Evolutionary conservation across 2,888 invertebrate genomes (phyloP).

Genomic region (Coenonympha glycerion): DNA sequence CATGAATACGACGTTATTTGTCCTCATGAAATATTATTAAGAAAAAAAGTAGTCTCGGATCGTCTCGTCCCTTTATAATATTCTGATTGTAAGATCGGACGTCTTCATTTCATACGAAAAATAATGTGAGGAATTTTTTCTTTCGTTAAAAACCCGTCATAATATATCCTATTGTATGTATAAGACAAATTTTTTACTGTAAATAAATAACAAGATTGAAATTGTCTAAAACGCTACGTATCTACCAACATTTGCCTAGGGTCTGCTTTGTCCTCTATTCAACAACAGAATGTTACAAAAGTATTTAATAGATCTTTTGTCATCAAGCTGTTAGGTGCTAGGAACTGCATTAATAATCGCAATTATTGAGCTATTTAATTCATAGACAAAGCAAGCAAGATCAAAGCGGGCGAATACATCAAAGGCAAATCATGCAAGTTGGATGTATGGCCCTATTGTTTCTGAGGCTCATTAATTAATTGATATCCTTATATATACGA

Average conservation of each 20-base stretch:
- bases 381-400: not conserved
- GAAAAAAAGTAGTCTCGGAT: too few relatives aligned
- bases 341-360: not conserved
- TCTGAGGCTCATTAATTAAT: too few relatives aligned
- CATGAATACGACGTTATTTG: not conserved
- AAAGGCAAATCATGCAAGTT: slow-evolving; percentile 15
- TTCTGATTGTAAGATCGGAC: not conserved
- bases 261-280: too few relatives aligned
- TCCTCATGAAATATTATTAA: not conserved
- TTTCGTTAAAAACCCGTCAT: not conserved
- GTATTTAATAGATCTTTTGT: too few relatives aligned
- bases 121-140: not conserved
- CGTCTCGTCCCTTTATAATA: not conserved
- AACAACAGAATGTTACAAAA: too few relatives aligned
- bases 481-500: too few relatives aligned
- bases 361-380: not conserved
- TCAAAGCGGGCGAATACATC: slow-evolving; percentile 21
- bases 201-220: too few relatives aligned
- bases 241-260: too few relatives aligned
- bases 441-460: slow-evolving; percentile 11
- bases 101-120: not conserved
- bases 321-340: too few relatives aligned
- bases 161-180: too few relatives aligned
- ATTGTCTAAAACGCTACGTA: too few relatives aligned
- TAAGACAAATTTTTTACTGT: too few relatives aligned